Base-by-base conservation (phyloP, 2,797 vertebrate genomes). In the Avahi laniger region DNA sequence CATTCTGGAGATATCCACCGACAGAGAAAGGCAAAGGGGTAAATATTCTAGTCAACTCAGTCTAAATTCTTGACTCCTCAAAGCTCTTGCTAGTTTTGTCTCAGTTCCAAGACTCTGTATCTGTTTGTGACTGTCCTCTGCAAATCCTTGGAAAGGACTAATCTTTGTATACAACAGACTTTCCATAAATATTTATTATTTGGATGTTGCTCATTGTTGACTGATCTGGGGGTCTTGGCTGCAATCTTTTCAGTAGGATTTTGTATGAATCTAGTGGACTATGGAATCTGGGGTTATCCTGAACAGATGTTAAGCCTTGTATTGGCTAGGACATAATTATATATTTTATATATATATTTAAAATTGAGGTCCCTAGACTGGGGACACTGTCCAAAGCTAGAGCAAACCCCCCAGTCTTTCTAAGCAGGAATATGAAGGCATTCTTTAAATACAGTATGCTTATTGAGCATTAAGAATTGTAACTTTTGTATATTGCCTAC, bases 111-210 rank as follows among this genome's bases (percentile, higher is more conserved):
- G 38, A 83, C 70, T 96, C 75, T 70, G 0, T 24, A 15, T 57
- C 46, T 96, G 54, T 35, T 61, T 63, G 26, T 92, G 73, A 63
- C 30, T 84, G 48, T 54, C 22, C 22, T 22, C 15, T 20, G 35
- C 10, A 85, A 95, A 69, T 96, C 54, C 26, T 73, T 85, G 61
- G 18, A 65, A 90, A 79, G 7, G 7, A 85, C 30, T 41, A 79
- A 80, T 54, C 8, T 35, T 67, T 48, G 14, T 67, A 17, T 86
- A 69, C 69, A 89, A 17, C 12, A 48, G 69, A 22, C 18, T 82
- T 94, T 90, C 12, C 15, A 33, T 48, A 85, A 82, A 63, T 84
- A 96, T 83, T 96, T 95, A 69, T 84, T 80, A 48, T 81, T 94
- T 90, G 48, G 52, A 43, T 54, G 69, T 70, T 83, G 14, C 75